Evolutionary conservation across 2,113 vertebrate genomes (phyloP).

Genomic region (Donacobius atricapilla): DNA sequence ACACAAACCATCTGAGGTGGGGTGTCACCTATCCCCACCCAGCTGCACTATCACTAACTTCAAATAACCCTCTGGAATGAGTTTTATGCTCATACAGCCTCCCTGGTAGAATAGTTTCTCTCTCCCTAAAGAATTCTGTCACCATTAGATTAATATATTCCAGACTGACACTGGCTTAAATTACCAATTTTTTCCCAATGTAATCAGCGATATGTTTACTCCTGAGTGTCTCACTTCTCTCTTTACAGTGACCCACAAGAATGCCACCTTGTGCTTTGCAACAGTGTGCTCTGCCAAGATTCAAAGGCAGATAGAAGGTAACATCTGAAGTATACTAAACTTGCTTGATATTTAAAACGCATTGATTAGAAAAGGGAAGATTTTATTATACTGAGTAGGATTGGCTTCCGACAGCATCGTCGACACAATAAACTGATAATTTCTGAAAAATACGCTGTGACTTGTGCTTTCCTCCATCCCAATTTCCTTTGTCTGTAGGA

Average conservation of each 20-base stretch:
- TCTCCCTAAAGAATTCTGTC: not conserved
- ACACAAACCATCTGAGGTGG: accelerated
- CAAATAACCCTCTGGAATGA: not conserved
- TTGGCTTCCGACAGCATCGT: not conserved
- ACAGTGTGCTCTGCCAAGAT: not conserved
- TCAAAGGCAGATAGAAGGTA: not conserved
- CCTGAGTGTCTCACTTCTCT: not conserved
- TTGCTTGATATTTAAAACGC: not conserved
- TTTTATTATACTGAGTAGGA: not conserved
- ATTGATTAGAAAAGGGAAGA: not conserved
- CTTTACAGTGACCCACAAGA: not conserved
- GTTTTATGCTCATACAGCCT: not conserved
- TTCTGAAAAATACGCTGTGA: not conserved
- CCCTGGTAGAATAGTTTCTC: not conserved
- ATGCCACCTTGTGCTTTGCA: not conserved
- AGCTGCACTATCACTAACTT: not conserved
- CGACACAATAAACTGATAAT: not conserved
- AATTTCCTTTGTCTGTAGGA: not conserved
- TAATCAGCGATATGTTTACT: not conserved
- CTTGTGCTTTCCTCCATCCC: not conserved
- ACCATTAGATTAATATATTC: not conserved
- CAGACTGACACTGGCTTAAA: not conserved
- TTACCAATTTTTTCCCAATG: not conserved
- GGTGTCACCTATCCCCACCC: not conserved
- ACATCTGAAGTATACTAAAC: not conserved